A percentile compares a stretch with the other conserved stretches of the same genome.
These are phyloP conservation scores for Chloromyia formosa DNA, from an alignment of 2,888 invertebrate genomes.

Conservation along the genomic window DNA sequence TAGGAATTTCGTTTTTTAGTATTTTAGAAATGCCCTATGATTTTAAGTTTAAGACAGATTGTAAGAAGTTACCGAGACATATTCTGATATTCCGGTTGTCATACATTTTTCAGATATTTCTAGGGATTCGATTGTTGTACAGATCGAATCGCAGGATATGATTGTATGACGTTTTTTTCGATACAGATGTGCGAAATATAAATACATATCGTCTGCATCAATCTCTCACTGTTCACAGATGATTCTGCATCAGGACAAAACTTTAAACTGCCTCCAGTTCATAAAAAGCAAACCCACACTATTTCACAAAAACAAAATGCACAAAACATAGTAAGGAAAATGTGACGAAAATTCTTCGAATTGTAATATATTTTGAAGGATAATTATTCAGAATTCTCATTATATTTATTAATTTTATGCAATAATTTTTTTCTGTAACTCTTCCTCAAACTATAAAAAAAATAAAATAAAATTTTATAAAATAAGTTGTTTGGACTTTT, in stretches of 20 bases:
- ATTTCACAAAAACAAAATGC: slow-evolving; percentile 28
- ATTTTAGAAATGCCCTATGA: slow-evolving; percentile 38
- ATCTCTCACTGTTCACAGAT: neutral
- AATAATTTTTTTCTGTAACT: slow-evolving; percentile 34
- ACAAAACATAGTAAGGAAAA: slow-evolving; percentile 34
- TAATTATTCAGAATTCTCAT: slow-evolving; percentile 34
- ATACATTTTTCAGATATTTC: neutral
- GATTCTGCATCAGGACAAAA: neutral
- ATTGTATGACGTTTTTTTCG: too few species aligned
- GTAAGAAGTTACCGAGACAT: neutral
- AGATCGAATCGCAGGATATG: too few species aligned
- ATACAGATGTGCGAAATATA: too few species aligned
- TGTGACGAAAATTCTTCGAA: slow-evolving; percentile 1
- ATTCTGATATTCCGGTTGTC: neutral
- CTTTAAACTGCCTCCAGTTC: slow-evolving; percentile 33
- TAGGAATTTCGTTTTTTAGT: slow-evolving; percentile 38
- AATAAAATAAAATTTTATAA: slow-evolving; percentile 17
- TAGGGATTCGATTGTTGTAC: too few species aligned
- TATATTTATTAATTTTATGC: slow-evolving; percentile 41
- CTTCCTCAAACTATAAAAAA: slow-evolving; percentile 4
- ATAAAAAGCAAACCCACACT: slow-evolving; percentile 4
- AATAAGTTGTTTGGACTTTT: too few species aligned
- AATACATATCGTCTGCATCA: neutral
- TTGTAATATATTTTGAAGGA: slow-evolving; percentile 30
- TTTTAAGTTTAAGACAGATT: slow-evolving; percentile 33